A percentile compares a stretch with the other conserved stretches of the same genome.
These are phyloP conservation scores for Trachymyrmex cornetzi DNA, from an alignment of 1,140 invertebrate species.

Conservation along the genomic window DNA sequence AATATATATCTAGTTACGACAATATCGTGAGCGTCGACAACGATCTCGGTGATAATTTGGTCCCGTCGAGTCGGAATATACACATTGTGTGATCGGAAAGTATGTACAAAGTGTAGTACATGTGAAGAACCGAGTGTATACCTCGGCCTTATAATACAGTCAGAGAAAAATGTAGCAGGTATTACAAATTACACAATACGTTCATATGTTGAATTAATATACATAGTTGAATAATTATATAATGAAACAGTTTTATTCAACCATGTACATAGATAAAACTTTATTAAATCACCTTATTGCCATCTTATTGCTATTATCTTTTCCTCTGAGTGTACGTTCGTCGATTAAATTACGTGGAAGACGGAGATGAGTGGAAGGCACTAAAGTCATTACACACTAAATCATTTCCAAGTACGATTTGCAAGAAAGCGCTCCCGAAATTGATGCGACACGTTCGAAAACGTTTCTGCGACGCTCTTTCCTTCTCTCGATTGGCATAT, in stretches of 20 bases:
- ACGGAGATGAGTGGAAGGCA: conserved; percentile 62
- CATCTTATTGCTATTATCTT: no score
- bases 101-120: conserved; percentile 29
- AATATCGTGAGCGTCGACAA: background rate
- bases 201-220: no score
- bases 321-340: background rate
- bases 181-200: no score
- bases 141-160: no score
- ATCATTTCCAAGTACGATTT: conserved; percentile 20
- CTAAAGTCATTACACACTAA: conserved; percentile 40
- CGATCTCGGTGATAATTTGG: conserved; percentile 4
- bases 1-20: conserved; percentile 37
- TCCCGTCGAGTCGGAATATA: conserved; percentile 13
- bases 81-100: background rate
- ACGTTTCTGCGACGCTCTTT: background rate
- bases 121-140: background rate
- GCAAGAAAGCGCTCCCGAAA: background rate
- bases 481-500: background rate
- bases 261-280: no score
- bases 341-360: conserved; percentile 69
- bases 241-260: no score
- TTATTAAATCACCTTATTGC: no score
- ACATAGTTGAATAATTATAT: no score
- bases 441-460: background rate
- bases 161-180: no score